These are phyloP conservation scores for Drosophila subpulchrella DNA, from an alignment of 1,140 invertebrate species.

Conservation along the genomic window DNA sequence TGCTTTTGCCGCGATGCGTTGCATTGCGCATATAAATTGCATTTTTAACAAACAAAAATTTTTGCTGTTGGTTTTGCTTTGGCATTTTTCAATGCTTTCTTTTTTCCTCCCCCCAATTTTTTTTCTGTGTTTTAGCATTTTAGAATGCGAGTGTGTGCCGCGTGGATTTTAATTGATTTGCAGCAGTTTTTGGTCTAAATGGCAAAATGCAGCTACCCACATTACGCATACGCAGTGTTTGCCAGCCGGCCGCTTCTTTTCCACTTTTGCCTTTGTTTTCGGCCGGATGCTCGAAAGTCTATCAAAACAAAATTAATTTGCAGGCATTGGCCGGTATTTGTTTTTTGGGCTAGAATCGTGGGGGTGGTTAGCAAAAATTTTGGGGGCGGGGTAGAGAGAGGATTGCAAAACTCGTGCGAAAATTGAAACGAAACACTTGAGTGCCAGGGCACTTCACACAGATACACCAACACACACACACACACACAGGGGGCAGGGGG, in stretches of 20 bases:
- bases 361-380: background rate
- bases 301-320: constrained; percentile 82
- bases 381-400: constrained; percentile 4
- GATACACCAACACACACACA: constrained; percentile 11
- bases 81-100: constrained; percentile 11
- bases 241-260: constrained; percentile 13
- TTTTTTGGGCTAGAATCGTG: constrained; percentile 25
- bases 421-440: constrained; percentile 82
- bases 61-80: constrained; percentile 59
- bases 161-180: constrained; percentile 71
- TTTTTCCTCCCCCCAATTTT: background rate
- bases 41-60: constrained; percentile 75
- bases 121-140: constrained; percentile 8
- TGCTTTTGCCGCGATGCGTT: constrained; percentile 44
- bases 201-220: constrained; percentile 39
- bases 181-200: constrained; percentile 57
- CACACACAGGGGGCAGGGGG: too few species aligned
- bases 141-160: constrained; percentile 12
- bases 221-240: constrained; percentile 63
- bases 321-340: constrained; percentile 53
- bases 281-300: constrained; percentile 65
- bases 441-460: constrained; percentile 65
- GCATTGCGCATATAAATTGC: constrained; percentile 77
- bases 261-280: constrained; percentile 30
- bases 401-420: constrained; percentile 62